Evolutionary conservation across 2,888 invertebrate genomes (phyloP), one percentile per base, ranked within the genome.

Genomic region (Coecobrya sp.): DNA sequence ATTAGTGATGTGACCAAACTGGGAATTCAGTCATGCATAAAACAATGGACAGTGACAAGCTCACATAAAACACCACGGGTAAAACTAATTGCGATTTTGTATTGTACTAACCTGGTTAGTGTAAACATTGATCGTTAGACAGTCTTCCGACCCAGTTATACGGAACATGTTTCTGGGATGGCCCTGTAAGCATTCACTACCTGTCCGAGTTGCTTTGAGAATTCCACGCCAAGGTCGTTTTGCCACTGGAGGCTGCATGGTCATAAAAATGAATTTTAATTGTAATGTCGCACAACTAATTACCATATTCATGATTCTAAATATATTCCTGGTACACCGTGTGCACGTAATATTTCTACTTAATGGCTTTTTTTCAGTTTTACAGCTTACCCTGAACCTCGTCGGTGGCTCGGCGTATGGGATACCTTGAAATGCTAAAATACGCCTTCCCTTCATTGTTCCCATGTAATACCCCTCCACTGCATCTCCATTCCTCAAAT

Each of bases 381-480:
- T 59, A 19, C 25, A 11, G 49, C 85, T 62, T 79, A 93, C 93
- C 73, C 82, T 45, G 81, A 93, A 93, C 62, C 93, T 68, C 11
- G 87, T n/a, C n/a, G 93, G 93, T 5, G 93, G 93, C 65, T 92
- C 90, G 0, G 93, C 93, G 62, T 93, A 93, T 0, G 92, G 93
- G 36, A 93, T 93, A 13, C 93, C 92, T 59, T 93, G 92, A 76
- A 93, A 94, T 22, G 93, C 93, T 5, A 84, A 49, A 49, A 94
- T 89, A 45, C 92, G 91, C 55, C 90, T 76, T 0, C 93, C 93
- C 79, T 92, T 88, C 59, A 93, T 92, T n/a, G 93, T 93, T 10
- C 89, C 92, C 94, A 94, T 94, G 59, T 86, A 79, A 68, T 89
- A 93, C 0, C 94, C 94, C 42, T 93, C 84, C 0, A 94, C 49